Base-by-base conservation (phyloP, 2,888 invertebrate species). In the Parnassius orleans region DNA sequence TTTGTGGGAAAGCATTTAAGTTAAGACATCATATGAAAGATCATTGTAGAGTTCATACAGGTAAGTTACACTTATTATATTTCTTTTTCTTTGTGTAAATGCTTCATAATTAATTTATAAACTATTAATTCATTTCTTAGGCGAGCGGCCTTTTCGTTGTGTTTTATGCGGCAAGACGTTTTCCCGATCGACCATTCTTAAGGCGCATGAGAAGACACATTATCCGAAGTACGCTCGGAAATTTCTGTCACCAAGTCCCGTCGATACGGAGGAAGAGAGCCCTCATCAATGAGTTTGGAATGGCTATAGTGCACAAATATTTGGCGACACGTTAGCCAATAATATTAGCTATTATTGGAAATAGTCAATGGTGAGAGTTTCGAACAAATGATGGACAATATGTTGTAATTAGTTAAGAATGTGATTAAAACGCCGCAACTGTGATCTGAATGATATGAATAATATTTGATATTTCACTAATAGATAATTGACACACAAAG, bases 21-120 rank as follows among this genome's bases (percentile, higher is more conserved):
- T 92, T 97, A 80, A 93, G 97, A 68, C 97, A 97, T 86, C 97
- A 97, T 92, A 97, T 97, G 97, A 97, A 97, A 91, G 97, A 97
- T 92, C 97, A 97, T 85, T 97, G 97, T 92, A 95, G 97, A 79
- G 97, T 97, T 68, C 97, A 97, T 86, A 97, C 97, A 74, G 97
- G 94, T 94, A 87, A 93, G 93, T 84, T 44, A 50, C 9, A n/a
- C 53, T 24, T 43, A 19, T 44, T 51, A 10, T n/a, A 12, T 56
- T 55, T 12, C 15, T 56, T 47, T 1, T 52, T 43, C 14, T 10
- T 3, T n/a, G 12, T 53, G n/a, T 52, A 24, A 7, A 33, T 14
- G 2, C 41, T 42, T 51, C 33, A 12, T 44, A 33, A 47, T 44
- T 50, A 43, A 51, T 58, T 48, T 59, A n/a, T 57, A 47, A 3